A percentile compares a stretch with the other conserved stretches of the same genome.
Evolutionary conservation across 2,113 vertebrate genomes (phyloP).

Genomic region (Oncorhynchus clarkii): DNA sequence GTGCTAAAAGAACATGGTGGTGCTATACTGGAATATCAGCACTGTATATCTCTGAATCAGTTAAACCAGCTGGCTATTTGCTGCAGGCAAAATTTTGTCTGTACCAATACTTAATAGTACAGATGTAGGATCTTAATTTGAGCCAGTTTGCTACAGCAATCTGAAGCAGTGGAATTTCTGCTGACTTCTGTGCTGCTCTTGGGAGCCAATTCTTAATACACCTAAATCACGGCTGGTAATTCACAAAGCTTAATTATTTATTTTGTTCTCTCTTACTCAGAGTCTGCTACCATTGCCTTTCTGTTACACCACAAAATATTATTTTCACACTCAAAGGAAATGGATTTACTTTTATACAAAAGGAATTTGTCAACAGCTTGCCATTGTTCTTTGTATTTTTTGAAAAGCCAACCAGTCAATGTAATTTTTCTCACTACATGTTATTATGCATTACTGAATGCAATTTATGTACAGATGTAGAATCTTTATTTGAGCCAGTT

Average conservation of each 20-base stretch:
- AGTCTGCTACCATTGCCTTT: background rate
- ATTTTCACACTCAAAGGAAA: background rate
- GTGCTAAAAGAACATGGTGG: slow-evolving; percentile 10
- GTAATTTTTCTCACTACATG: slow-evolving; percentile 1
- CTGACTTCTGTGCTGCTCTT: background rate
- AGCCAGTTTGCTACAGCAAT: background rate
- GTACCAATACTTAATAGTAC: background rate
- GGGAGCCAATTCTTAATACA: background rate
- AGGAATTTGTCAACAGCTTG: background rate
- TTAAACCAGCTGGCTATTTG: slow-evolving; percentile 14
- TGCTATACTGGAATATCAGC: background rate
- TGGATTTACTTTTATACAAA: background rate
- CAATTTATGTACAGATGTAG: slow-evolving; percentile 11
- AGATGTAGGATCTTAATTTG: background rate
- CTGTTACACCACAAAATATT: background rate
- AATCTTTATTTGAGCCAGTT: too few species aligned
- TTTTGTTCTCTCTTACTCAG: background rate
- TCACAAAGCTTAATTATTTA: background rate
- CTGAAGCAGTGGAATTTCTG: slow-evolving; percentile 5
- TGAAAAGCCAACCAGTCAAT: background rate
- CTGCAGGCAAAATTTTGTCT: slow-evolving; percentile 5
- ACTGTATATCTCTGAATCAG: slow-evolving; percentile 11
- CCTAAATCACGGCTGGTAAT: background rate
- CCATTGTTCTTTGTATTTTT: background rate
- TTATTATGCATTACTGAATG: slow-evolving; percentile 20